Percentiles rank a stretch among this genome's conserved stretches.
Evolutionary conservation across 2,888 invertebrate species (phyloP).

Genomic region (Monoplex corrugatus): DNA sequence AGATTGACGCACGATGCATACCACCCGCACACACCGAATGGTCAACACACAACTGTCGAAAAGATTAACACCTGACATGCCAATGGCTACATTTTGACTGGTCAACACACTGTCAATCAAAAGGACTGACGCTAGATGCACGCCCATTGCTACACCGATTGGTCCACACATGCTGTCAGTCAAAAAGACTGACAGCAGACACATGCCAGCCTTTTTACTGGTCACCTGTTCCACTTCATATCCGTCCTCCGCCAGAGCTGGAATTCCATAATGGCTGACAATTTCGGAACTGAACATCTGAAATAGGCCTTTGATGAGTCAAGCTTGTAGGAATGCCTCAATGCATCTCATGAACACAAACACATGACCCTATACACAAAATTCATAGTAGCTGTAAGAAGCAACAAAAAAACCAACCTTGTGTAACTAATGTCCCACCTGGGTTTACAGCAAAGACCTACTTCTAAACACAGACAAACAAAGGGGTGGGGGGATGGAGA

Average conservation of each 20-base stretch:
- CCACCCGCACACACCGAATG: background rate
- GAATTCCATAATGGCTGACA: slow-evolving; percentile 78
- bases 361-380: background rate
- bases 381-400: too few species aligned
- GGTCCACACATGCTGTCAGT: background rate
- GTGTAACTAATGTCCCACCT: too few species aligned
- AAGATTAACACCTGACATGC: background rate
- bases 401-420: too few species aligned
- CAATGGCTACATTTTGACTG: slow-evolving; percentile 14
- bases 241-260: slow-evolving; percentile 71
- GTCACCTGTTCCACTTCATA: slow-evolving; percentile 67
- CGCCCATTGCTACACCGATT: too few species aligned
- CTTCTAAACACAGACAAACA: too few species aligned
- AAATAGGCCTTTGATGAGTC: slow-evolving; percentile 45
- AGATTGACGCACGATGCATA: background rate
- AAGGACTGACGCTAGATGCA: too few species aligned
- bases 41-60: background rate
- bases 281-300: slow-evolving; percentile 80
- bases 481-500: too few species aligned
- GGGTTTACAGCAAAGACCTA: too few species aligned
- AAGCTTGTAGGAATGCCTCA: background rate
- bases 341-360: background rate
- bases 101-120: too few species aligned
- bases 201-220: background rate
- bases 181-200: background rate